Evolutionary conservation across 2,888 invertebrate species (phyloP).

Genomic region (Diogma glabrata): DNA sequence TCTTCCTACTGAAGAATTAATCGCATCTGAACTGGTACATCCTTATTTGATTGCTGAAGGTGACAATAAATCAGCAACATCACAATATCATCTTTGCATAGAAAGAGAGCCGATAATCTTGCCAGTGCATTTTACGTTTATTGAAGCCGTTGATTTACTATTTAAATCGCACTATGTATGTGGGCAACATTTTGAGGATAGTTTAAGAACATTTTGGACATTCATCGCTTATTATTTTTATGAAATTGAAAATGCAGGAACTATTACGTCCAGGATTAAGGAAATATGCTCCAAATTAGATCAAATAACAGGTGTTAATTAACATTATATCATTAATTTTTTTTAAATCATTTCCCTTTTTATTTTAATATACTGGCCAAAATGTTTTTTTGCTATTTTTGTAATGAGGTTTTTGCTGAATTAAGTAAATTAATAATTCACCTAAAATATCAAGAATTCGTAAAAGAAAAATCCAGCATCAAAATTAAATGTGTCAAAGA

Average conservation of each 20-base stretch:
- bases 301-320: not conserved
- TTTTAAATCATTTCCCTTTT: not conserved
- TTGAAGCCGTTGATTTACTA: not conserved
- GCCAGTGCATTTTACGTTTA: not conserved
- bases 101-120: not conserved
- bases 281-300: not conserved
- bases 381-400: constrained; percentile 3
- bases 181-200: not conserved
- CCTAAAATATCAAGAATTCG: not conserved
- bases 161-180: not conserved
- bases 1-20: not conserved
- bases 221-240: not conserved
- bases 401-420: not conserved
- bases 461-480: not conserved
- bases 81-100: not conserved
- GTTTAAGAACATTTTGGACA: constrained; percentile 3
- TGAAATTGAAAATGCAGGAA: not conserved
- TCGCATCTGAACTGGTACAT: not conserved
- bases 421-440: constrained; percentile 1
- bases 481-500: constrained; percentile 6
- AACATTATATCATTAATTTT: not conserved
- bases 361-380: not conserved
- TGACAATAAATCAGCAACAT: not conserved
- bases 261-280: not conserved
- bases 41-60: constrained; percentile 2